Conservation (phyloP, 2,888 invertebrate genomes). For the Diadegma fenestrale region DNA sequence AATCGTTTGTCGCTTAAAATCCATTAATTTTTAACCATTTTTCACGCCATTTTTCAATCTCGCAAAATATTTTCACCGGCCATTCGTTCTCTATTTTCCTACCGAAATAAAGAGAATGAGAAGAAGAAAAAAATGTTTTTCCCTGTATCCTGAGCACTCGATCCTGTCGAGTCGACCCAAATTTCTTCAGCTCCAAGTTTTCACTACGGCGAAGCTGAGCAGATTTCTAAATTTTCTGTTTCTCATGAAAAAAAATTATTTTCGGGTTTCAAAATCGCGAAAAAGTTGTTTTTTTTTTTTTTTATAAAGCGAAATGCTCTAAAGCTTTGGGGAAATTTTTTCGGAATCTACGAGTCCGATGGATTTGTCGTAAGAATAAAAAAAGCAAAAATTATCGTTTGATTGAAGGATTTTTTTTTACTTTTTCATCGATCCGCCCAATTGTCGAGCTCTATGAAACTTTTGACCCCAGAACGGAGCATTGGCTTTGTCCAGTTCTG, state of each 20-base stretch:
- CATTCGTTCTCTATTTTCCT: conserved; percentile 16
- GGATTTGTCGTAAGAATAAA: neutral
- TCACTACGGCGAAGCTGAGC: neutral
- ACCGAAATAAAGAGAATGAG: conserved; percentile 37
- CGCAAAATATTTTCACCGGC: conserved; percentile 27
- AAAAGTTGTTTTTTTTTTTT: neutral
- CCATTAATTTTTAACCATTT: neutral
- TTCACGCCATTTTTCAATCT: neutral
- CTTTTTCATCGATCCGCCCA: conserved; percentile 36
- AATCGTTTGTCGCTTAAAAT: neutral
- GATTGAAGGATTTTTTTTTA: too few relatives aligned
- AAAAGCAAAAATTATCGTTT: neutral
- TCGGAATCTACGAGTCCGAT: neutral
- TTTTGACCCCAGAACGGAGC: too few relatives aligned
- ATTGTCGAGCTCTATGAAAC: too few relatives aligned
- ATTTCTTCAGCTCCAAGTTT: conserved; percentile 5
- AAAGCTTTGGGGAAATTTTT: neutral
- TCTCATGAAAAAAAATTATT: neutral
- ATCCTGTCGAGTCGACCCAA: conserved; percentile 25
- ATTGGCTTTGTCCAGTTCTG: too few relatives aligned
- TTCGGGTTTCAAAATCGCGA: neutral
- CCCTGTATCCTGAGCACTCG: conserved; percentile 58
- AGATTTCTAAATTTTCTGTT: neutral
- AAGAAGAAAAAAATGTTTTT: conserved; percentile 40
- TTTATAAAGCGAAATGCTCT: neutral